Conservation (phyloP, 1,140 invertebrate genomes). For the Vanessa atalanta region DNA sequence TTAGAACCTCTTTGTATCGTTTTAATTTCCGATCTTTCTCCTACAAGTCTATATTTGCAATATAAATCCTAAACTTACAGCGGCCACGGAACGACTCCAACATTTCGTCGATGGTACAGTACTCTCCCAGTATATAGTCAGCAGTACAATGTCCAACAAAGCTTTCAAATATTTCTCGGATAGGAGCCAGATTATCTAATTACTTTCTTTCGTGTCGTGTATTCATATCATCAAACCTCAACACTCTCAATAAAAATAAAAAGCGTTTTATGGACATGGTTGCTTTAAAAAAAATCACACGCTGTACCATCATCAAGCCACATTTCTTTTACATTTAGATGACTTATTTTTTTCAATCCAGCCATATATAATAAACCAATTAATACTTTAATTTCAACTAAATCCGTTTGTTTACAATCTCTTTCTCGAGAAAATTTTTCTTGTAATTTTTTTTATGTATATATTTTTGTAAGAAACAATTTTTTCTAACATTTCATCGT, state of each 20-base stretch:
- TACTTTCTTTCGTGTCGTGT: too few relatives aligned
- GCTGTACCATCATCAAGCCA: slow-evolving; percentile 54
- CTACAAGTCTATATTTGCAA: slow-evolving; percentile 49
- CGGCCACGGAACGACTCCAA: slow-evolving; percentile 54
- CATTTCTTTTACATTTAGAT: slow-evolving; percentile 51
- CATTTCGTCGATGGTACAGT: slow-evolving; percentile 64
- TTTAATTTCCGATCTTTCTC: background rate
- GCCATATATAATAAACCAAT: slow-evolving; percentile 53
- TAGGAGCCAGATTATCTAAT: too few relatives aligned
- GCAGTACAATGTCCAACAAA: slow-evolving; percentile 51
- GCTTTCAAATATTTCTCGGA: too few relatives aligned
- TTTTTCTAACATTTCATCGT: slow-evolving; percentile 3
- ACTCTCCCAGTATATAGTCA: slow-evolving; percentile 38
- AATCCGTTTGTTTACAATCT: slow-evolving; percentile 46
- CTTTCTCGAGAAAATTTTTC: slow-evolving; percentile 46
- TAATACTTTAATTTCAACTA: slow-evolving; percentile 52
- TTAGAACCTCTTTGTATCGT: slow-evolving; percentile 10
- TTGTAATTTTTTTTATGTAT: slow-evolving; percentile 38
- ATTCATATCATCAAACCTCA: slow-evolving; percentile 54
- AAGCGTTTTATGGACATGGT: slow-evolving; percentile 50
- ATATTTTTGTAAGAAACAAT: slow-evolving; percentile 13
- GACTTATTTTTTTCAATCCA: slow-evolving; percentile 47
- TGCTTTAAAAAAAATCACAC: slow-evolving; percentile 46
- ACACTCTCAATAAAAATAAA: slow-evolving; percentile 46
- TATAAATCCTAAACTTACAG: slow-evolving; percentile 47